These are phyloP conservation scores for Gambusia holbrooki DNA, from an alignment of 2,113 vertebrate species.

Conservation along the genomic window DNA sequence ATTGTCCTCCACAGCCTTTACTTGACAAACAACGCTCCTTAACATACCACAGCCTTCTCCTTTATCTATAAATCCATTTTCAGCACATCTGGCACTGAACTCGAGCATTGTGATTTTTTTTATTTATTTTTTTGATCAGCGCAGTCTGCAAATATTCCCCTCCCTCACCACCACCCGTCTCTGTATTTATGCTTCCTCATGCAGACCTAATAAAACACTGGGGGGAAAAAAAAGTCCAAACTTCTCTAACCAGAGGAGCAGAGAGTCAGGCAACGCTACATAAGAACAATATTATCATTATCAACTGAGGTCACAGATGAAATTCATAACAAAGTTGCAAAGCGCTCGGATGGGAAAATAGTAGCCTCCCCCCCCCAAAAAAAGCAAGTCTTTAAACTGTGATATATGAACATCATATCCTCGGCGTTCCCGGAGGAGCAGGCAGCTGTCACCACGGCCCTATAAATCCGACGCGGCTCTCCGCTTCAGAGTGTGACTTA, in stretches of 20 bases:
- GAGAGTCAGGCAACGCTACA: conserved; percentile 27
- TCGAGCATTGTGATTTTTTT: conserved; percentile 27
- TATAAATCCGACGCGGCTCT: conserved; percentile 62
- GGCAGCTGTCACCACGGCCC: conserved; percentile 64
- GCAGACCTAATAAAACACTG: conserved; percentile 9
- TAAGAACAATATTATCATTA: conserved; percentile 45
- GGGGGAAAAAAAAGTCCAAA: conserved; percentile 11
- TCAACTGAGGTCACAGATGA: conserved; percentile 49
- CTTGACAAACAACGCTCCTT: conserved; percentile 42
- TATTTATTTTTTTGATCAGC: conserved; percentile 5
- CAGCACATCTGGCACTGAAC: conserved; percentile 53
- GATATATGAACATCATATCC: conserved; percentile 67
- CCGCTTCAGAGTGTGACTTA: conserved; percentile 57
- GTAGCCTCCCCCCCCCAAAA: conserved; percentile 11
- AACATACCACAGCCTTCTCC: conserved; percentile 32
- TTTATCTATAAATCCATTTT: conserved; percentile 25
- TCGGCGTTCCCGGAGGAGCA: conserved; percentile 58
- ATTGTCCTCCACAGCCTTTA: conserved; percentile 36
- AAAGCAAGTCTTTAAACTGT: conserved; percentile 58
- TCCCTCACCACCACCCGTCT: neutral
- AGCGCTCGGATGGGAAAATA: conserved; percentile 38
- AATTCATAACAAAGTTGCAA: conserved; percentile 50
- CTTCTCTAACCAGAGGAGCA: conserved; percentile 36
- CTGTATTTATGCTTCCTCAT: conserved; percentile 22
- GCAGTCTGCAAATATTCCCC: neutral